phyloP scores from a whole-genome alignment of 2,888 invertebrate species.

The Lasioglossum marginatum region DNA sequence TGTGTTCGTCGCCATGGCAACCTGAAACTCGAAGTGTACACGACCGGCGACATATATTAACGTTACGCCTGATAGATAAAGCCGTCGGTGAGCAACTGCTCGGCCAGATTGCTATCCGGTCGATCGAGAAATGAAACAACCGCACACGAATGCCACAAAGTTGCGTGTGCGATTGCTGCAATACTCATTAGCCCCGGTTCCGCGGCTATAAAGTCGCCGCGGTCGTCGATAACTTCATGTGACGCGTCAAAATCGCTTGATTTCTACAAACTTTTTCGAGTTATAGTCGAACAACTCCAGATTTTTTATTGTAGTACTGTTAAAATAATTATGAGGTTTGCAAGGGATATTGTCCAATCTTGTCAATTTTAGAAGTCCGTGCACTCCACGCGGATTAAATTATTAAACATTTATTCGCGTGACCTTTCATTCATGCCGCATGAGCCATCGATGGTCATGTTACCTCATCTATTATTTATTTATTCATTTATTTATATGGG shows the following conservation, averaged over 20 bases:
- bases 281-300: not conserved
- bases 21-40: slow-evolving; percentile 76
- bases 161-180: not conserved
- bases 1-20: slow-evolving; percentile 76
- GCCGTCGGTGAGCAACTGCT: not conserved
- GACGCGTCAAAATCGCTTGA: not conserved
- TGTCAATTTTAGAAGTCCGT: not conserved
- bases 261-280: not conserved
- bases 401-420: not conserved
- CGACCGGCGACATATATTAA: slow-evolving; percentile 67
- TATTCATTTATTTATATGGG: not conserved
- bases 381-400: not conserved
- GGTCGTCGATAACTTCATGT: not conserved
- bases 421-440: not conserved
- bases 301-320: not conserved
- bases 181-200: not conserved
- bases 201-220: not conserved
- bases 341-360: not conserved
- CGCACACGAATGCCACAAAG: not conserved
- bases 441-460: not conserved
- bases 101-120: slow-evolving; percentile 7
- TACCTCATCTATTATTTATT: not conserved
- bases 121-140: not conserved
- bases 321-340: too few relatives aligned
- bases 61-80: slow-evolving; percentile 22